Percentiles rank a stretch among this genome's conserved stretches.
phyloP scores from a whole-genome alignment of 2,888 invertebrate genomes.

The Ophonus ardosiacus region DNA sequence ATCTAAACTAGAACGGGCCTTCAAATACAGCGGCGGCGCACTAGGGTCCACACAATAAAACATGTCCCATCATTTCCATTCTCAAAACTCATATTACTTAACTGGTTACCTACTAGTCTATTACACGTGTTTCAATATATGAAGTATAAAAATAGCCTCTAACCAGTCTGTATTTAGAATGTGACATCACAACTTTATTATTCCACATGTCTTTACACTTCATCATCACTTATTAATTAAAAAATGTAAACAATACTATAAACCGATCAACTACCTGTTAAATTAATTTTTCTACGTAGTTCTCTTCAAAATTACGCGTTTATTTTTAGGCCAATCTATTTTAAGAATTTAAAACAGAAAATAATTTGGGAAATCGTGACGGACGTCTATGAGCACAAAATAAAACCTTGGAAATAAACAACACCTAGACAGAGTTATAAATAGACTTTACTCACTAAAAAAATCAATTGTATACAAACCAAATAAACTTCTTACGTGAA shows the following conservation, averaged over 20 bases:
- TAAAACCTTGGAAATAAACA: constrained; percentile 64
- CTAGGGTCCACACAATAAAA: constrained; percentile 17
- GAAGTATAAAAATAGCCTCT: constrained; percentile 35
- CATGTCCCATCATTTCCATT: not conserved
- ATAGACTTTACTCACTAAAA: constrained; percentile 64
- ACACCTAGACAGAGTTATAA: constrained; percentile 64
- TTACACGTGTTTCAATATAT: constrained; percentile 50
- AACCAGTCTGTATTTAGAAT: constrained; percentile 49
- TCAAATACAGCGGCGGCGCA: constrained; percentile 50
- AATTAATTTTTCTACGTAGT: not conserved
- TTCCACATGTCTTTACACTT: constrained; percentile 33
- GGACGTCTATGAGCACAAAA: constrained; percentile 59
- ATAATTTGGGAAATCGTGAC: constrained; percentile 23
- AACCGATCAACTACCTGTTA: constrained; percentile 33
- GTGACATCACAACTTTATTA: constrained; percentile 46
- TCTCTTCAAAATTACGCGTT: not conserved
- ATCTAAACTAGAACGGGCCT: constrained; percentile 64
- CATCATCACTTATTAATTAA: not conserved
- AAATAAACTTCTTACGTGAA: constrained; percentile 62
- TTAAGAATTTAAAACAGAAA: constrained; percentile 20
- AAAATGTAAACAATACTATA: constrained; percentile 39
- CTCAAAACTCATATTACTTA: constrained; percentile 39
- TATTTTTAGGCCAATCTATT: constrained; percentile 18
- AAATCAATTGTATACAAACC: constrained; percentile 64
- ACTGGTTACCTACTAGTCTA: constrained; percentile 49